Evolutionary conservation across 1,140 invertebrate species (phyloP).

Genomic region (Drosophila pandora): DNA sequence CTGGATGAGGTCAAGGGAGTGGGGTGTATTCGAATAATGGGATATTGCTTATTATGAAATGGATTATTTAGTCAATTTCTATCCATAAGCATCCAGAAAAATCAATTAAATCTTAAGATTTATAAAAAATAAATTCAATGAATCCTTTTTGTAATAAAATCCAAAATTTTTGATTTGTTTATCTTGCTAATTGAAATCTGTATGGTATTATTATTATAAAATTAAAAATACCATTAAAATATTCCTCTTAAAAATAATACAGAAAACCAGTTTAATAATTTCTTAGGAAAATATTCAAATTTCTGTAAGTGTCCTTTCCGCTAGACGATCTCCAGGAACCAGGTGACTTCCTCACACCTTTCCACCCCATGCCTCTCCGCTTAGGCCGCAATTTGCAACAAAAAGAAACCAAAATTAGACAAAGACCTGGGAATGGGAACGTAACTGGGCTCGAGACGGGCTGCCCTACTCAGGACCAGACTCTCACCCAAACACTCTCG

Average conservation of each 20-base stretch:
- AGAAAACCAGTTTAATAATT: background rate
- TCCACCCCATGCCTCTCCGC: slow-evolving; percentile 3
- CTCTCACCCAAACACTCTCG: slow-evolving; percentile 22
- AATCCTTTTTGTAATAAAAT: no score
- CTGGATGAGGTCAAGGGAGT: background rate
- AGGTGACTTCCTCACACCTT: background rate
- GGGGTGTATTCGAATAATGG: slow-evolving; percentile 1
- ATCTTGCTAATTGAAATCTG: no score
- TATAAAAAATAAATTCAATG: no score
- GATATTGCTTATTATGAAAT: background rate
- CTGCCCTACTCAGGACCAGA: slow-evolving; percentile 37
- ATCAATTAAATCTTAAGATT: no score
- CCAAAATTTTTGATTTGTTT: no score
- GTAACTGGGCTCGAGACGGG: slow-evolving; percentile 14
- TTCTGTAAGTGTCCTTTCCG: slow-evolving; percentile 16
- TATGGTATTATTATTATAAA: no score
- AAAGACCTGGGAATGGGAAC: slow-evolving; percentile 42
- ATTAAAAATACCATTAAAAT: background rate
- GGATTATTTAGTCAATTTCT: background rate
- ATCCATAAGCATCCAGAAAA: no score
- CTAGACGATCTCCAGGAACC: slow-evolving; percentile 29
- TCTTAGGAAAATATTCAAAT: background rate
- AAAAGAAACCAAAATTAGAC: slow-evolving; percentile 75
- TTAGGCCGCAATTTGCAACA: slow-evolving; percentile 52
- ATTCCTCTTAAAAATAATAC: no score